Conservation (phyloP, 2,797 vertebrate genomes). For the Sebastes cheni region DNA sequence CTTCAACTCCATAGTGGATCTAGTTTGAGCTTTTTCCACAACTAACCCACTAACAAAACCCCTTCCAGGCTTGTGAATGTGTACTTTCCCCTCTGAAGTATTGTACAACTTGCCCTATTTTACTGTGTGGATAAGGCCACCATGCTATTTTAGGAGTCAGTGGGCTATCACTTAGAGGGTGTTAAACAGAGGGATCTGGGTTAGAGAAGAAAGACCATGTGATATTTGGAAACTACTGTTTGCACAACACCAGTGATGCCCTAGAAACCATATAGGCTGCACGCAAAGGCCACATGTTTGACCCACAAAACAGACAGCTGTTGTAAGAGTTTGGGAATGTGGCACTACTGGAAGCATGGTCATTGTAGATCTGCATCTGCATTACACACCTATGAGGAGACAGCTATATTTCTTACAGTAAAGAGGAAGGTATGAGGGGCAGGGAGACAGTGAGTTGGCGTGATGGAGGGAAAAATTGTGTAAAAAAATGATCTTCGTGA, state of each 20-base stretch:
- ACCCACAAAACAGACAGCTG: neutral
- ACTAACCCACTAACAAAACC: neutral
- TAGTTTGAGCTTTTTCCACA: neutral
- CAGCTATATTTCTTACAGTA: neutral
- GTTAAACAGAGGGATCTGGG: constrained; percentile 32
- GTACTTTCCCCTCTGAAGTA: neutral
- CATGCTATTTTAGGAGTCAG: constrained; percentile 48
- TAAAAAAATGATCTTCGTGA: neutral
- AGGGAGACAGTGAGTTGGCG: neutral
- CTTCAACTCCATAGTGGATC: neutral
- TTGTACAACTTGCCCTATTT: constrained; percentile 17
- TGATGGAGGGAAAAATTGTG: neutral
- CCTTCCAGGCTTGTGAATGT: neutral
- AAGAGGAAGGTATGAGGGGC: neutral
- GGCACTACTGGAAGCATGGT: neutral
- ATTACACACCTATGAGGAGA: neutral
- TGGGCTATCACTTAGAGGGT: constrained; percentile 31
- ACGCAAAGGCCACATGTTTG: constrained; percentile 4
- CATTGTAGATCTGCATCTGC: neutral
- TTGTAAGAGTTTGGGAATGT: neutral
- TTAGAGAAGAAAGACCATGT: constrained; percentile 21
- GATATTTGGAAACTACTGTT: constrained; percentile 18
- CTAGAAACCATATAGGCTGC: constrained; percentile 2
- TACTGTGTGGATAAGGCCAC: neutral
- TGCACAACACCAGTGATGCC: constrained; percentile 18